Evolutionary conservation across 2,797 vertebrate species (phyloP), one percentile per base, ranked within the genome.

Genomic region (Clarias pachynema): DNA sequence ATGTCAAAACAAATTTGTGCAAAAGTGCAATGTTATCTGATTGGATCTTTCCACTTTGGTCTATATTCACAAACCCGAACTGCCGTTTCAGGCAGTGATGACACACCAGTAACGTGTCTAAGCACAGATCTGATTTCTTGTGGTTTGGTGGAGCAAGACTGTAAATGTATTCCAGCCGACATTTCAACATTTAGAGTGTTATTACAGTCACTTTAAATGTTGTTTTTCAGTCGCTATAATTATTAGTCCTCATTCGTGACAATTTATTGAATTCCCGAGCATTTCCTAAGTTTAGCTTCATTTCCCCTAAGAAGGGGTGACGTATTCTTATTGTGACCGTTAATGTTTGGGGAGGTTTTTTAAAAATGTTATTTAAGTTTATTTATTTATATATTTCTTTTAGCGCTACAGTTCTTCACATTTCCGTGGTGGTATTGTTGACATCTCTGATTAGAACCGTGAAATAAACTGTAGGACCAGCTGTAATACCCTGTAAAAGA

Each of bases 401-500:
- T 91, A 93, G 90, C 86, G 83, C 24, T 90, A 88, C 88, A 90
- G 59, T 65, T 83, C 75, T 85, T 79, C 87, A 57, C 75, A 84
- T 89, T 86, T 72, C 77, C 57, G 69, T 74, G 26, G 44, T 88
- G 65, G 86, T 86, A 84, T 90, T 82, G 83, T 87, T 84, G 88
- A 85, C 85, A 81, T 87, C 86, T 91, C 85, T 81, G 87, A 87
- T 89, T 53, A 66, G 86, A 86, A 87, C 85, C 82, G 77, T 74
- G 70, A 85, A 89, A 86, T 89, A 90, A 92, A 88, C 90, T 90
- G 84, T 81, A 81, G 88, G 91, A 91, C 91, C 90, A 92, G 92
- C 91, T 90, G 90, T 93, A 90, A 92, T 87, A 89, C 88, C 90
- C 93, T 89, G 91, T 91, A 86, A 90, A 84, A 91, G 88, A 92